Percentiles rank a stretch among this genome's conserved stretches.
These are phyloP conservation scores for Zaprionus davidi DNA, from an alignment of 1,140 invertebrate genomes.

Conservation along the genomic window DNA sequence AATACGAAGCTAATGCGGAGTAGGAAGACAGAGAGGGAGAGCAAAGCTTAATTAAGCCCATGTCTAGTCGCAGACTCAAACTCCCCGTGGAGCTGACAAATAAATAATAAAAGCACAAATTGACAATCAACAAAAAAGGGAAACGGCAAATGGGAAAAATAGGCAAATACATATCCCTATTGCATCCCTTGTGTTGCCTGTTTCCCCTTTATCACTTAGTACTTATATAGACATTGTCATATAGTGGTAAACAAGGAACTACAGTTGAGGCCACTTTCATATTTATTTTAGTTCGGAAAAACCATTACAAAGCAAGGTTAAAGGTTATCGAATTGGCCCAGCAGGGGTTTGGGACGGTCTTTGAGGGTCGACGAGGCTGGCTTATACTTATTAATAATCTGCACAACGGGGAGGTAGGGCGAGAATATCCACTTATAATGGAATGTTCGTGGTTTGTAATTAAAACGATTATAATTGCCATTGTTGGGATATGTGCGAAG, in stretches of 20 bases:
- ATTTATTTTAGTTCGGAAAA: slow-evolving; percentile 29
- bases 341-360: slow-evolving; percentile 19
- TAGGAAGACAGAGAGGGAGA: slow-evolving; percentile 8
- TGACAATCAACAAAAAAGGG: slow-evolving; percentile 60
- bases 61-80: slow-evolving; percentile 37
- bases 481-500: slow-evolving; percentile 25
- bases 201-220: not conserved
- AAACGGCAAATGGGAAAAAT: slow-evolving; percentile 16
- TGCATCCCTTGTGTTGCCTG: not conserved
- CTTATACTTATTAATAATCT: slow-evolving; percentile 50
- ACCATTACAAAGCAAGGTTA: slow-evolving; percentile 55
- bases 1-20: not conserved
- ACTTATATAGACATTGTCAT: slow-evolving; percentile 3
- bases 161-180: slow-evolving; percentile 33
- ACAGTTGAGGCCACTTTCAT: slow-evolving; percentile 12
- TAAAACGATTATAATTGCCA: slow-evolving; percentile 70
- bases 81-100: slow-evolving; percentile 69
- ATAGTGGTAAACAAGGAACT: slow-evolving; percentile 51
- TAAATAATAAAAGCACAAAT: slow-evolving; percentile 81
- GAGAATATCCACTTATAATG: slow-evolving; percentile 58
- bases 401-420: slow-evolving; percentile 3
- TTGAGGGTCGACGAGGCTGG: slow-evolving; percentile 15
- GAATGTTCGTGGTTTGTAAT: slow-evolving; percentile 54
- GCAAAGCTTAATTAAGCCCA: slow-evolving; percentile 69
- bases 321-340: slow-evolving; percentile 61